Base-by-base conservation (phyloP, 2,888 invertebrate genomes). In the Sipha maydis region DNA sequence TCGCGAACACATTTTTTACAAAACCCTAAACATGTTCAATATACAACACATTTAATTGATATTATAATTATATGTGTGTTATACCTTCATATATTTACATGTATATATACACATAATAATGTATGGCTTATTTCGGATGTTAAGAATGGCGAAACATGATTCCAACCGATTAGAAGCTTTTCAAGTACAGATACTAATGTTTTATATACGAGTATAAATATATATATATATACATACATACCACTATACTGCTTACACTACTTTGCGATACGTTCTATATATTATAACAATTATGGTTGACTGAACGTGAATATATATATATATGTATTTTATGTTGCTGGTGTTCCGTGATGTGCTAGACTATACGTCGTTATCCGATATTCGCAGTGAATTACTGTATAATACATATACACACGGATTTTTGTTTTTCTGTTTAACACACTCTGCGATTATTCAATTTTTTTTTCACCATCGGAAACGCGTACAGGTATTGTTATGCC, bases 161-260 rank as follows among this genome's bases (percentile, higher is more conserved):
- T 86, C 86, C 71, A 19, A 28, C 48, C 56, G 86, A 86, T 86
- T 79, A 79, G 86, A 86, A 86, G 86, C 86, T 86, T 80, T 38
- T 79, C 38, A 86, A 86, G 79, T 86, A 21, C 31, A 17, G 31
- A 67, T 82, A 82, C 61, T 67, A 41, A 41, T 28, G 61, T 38
- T 73, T 48, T 48, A 48, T 48, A 48, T 48, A 48, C 1, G 41
- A 41, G 67, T n/a, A n/a, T n/a, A n/a, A n/a, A n/a, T 69, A 41
- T 67, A 31, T 34, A 73, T 54, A 73, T 8, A 34, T 9, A 54
- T 54, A 28, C 25, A 1, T 25, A 61, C 48, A 9, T 48, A 48
- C 5, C 9, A 67, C 67, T 54, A n/a, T 41, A 54, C n/a, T n/a
- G 4, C 7, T 7, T n/a, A 8, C 0, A 3, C 0, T n/a, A 75